phyloP scores from a whole-genome alignment of 2,888 invertebrate species.

The Drosophila falleni region DNA sequence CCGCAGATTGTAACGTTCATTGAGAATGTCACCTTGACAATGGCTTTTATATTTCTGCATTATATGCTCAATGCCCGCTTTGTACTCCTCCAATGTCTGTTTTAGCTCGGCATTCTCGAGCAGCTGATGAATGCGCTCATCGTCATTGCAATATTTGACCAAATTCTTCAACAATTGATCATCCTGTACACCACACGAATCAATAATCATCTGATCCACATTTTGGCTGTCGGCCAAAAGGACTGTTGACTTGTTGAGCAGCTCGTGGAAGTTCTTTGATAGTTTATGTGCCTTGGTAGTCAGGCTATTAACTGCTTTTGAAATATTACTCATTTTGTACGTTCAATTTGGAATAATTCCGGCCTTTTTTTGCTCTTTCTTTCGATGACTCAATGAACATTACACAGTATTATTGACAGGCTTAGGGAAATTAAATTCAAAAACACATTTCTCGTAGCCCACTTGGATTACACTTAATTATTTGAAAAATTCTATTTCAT shows the following conservation, averaged over 20 bases:
- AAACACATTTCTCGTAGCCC: not conserved
- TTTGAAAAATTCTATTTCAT: no score
- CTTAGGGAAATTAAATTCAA: not conserved
- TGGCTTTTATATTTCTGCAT: slow-evolving; percentile 54
- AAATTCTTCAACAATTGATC: slow-evolving; percentile 58
- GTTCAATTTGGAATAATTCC: slow-evolving; percentile 31
- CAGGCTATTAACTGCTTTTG: slow-evolving; percentile 10
- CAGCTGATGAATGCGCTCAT: slow-evolving; percentile 39
- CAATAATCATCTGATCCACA: slow-evolving; percentile 36
- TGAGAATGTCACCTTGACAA: slow-evolving; percentile 23
- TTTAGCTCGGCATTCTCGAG: slow-evolving; percentile 58
- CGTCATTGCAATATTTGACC: slow-evolving; percentile 39
- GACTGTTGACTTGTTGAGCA: slow-evolving; percentile 32
- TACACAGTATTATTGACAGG: not conserved
- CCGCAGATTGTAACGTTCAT: slow-evolving; percentile 33
- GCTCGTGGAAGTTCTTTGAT: slow-evolving; percentile 26
- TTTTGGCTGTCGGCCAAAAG: slow-evolving; percentile 47
- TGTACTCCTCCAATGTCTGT: slow-evolving; percentile 46
- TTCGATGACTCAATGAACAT: not conserved
- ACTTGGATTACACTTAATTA: slow-evolving; percentile 1
- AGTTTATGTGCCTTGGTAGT: slow-evolving; percentile 34
- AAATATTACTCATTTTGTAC: slow-evolving; percentile 23
- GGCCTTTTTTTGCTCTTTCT: not conserved
- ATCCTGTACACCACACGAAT: slow-evolving; percentile 41
- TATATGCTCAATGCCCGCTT: slow-evolving; percentile 43